Percentiles rank a stretch among this genome's conserved stretches.
These are phyloP conservation scores for Calameuta idolon DNA, from an alignment of 2,888 invertebrate genomes.

Conservation along the genomic window DNA sequence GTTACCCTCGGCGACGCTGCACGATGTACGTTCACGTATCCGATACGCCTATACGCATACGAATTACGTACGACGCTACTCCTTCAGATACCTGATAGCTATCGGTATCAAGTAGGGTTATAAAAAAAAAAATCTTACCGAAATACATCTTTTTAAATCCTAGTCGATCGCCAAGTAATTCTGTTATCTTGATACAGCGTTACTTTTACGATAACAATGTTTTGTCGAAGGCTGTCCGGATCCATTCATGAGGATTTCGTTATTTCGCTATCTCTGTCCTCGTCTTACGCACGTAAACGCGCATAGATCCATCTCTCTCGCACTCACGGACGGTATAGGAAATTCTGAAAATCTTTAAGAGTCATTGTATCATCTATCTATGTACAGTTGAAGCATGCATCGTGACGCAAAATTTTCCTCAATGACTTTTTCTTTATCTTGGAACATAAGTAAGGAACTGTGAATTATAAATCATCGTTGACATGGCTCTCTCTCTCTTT, in stretches of 20 bases:
- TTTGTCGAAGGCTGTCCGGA: background rate
- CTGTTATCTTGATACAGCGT: background rate
- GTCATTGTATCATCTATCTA: background rate
- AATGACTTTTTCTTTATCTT: background rate
- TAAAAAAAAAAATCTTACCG: background rate
- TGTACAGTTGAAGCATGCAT: background rate
- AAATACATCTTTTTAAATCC: background rate
- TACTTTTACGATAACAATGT: background rate
- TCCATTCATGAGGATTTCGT: background rate
- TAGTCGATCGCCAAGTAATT: background rate
- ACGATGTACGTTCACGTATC: slow-evolving; percentile 1
- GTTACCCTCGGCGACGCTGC: slow-evolving; percentile 4
- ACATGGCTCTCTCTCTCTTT: background rate
- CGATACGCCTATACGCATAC: slow-evolving; percentile 1
- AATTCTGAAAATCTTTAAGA: background rate
- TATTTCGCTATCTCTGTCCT: background rate
- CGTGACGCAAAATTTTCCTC: background rate
- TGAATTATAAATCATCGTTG: background rate
- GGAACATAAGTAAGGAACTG: background rate
- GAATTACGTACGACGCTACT: background rate
- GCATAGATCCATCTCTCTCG: background rate
- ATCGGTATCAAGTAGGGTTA: background rate
- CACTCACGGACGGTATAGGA: background rate
- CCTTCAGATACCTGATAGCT: background rate
- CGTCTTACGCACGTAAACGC: background rate